Base-by-base conservation (phyloP, 2,888 invertebrate genomes). In the Pandemis heparana region DNA sequence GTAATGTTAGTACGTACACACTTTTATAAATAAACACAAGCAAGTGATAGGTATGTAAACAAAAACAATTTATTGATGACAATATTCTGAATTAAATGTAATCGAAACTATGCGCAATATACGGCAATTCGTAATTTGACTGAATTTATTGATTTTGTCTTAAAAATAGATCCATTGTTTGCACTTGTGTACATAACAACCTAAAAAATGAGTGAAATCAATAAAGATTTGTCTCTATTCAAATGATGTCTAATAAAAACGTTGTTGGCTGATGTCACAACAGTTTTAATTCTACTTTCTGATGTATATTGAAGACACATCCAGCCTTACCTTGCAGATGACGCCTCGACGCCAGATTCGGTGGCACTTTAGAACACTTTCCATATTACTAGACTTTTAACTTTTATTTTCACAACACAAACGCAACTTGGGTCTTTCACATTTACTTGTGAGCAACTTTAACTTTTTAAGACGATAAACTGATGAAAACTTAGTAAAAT, bases 291-390 rank as follows among this genome's bases (percentile, higher is more conserved):
- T 87, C 91, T 93, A 94, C 94, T 87, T 89, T 91, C 90, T 90
- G 92, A 91, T 93, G 91, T 92, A 85, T 89, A 91, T 89, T 91
- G 89, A 89, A 94, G 93, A 92, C 94, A 93, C 94, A 87, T 94
- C 94, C 93, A 92, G 90, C 92, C 95, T 95, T 95, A 95, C 95
- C 95, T 95, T 92, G 82, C 83, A 87, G 88, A 89, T 86, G 92
- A 92, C 91, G 94, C 91, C 93, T 91, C 90, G 94, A 91, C 88
- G 93, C 89, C 92, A 92, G 92, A 87, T 88, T 92, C 90, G 91
- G 89, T 93, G 91, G 93, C 94, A 94, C 94, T 94, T 94, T 89
- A 87, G 81, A 89, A 90, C 94, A 94, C 94, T 95, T 94, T 91
- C 91, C 94, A 94, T 94, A 91, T 91, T 90, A 88, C 84, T 87